Percentiles rank a stretch among this genome's conserved stretches.
phyloP scores from a whole-genome alignment of 2,888 invertebrate genomes.

The Mamestra brassicae region DNA sequence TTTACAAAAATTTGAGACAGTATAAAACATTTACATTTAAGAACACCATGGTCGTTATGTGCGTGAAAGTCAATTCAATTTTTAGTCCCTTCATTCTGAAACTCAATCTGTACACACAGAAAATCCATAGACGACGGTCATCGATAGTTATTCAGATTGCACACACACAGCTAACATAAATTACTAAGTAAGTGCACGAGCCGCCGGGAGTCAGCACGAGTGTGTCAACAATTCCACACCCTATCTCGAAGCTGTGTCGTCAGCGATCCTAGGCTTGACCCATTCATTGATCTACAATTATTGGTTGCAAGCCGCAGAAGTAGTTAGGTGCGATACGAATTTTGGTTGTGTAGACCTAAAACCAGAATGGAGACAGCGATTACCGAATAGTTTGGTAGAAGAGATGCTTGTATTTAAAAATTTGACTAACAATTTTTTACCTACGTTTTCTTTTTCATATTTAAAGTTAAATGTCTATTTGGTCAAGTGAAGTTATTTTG shows the following conservation, averaged over 20 bases:
- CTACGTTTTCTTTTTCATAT: no score
- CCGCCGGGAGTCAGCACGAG: slow-evolving; percentile 68
- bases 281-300: slow-evolving; percentile 80
- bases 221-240: slow-evolving; percentile 71
- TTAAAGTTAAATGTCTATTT: no score
- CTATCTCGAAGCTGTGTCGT: slow-evolving; percentile 65
- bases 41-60: not conserved
- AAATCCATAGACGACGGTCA: slow-evolving; percentile 11
- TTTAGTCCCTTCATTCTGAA: not conserved
- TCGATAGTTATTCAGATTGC: slow-evolving; percentile 53
- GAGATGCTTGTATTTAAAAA: no score
- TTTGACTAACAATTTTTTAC: no score
- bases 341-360: not conserved
- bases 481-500: no score
- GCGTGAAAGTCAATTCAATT: not conserved
- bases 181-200: slow-evolving; percentile 61
- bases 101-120: not conserved
- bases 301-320: slow-evolving; percentile 71
- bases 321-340: slow-evolving; percentile 57
- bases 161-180: slow-evolving; percentile 53
- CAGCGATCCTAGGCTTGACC: slow-evolving; percentile 75
- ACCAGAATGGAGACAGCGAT: not conserved
- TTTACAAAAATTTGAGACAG: not conserved
- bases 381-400: no score
- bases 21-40: not conserved